Evolutionary conservation across 2,797 vertebrate species (phyloP).

Genomic region (Epinephelus malabaricus): DNA sequence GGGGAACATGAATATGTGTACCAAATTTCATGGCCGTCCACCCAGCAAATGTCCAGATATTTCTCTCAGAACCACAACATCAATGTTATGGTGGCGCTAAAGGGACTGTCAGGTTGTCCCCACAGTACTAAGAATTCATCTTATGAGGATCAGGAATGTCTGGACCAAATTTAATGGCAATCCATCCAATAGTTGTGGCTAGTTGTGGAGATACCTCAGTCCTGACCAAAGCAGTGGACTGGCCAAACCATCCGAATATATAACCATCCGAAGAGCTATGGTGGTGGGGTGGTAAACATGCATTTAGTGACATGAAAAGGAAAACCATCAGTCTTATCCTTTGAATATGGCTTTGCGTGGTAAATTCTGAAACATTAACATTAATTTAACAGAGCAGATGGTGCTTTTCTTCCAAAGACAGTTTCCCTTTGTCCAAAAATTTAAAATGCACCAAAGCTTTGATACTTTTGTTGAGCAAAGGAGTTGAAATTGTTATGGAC

Average conservation of each 20-base stretch:
- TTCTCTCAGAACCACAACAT: background rate
- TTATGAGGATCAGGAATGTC: background rate
- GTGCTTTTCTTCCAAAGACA: constrained; percentile 20
- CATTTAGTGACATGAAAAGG: background rate
- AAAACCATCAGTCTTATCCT: background rate
- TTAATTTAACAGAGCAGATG: background rate
- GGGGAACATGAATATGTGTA: background rate
- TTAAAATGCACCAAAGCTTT: background rate
- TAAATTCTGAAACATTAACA: constrained; percentile 2
- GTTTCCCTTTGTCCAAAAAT: background rate
- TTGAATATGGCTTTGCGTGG: background rate
- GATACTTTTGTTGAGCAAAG: constrained; percentile 7
- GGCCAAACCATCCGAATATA: background rate
- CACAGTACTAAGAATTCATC: background rate
- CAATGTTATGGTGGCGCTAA: too few relatives aligned
- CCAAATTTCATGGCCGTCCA: background rate
- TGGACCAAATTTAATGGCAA: background rate
- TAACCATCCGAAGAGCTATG: background rate
- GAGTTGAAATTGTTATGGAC: background rate
- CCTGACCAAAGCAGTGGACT: background rate
- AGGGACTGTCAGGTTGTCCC: too few relatives aligned
- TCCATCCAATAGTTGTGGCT: background rate
- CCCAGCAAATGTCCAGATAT: background rate
- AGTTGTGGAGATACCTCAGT: background rate
- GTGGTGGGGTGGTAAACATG: background rate